Base-by-base conservation (phyloP, 1,140 invertebrate species). In the Heliothis virescens region DNA sequence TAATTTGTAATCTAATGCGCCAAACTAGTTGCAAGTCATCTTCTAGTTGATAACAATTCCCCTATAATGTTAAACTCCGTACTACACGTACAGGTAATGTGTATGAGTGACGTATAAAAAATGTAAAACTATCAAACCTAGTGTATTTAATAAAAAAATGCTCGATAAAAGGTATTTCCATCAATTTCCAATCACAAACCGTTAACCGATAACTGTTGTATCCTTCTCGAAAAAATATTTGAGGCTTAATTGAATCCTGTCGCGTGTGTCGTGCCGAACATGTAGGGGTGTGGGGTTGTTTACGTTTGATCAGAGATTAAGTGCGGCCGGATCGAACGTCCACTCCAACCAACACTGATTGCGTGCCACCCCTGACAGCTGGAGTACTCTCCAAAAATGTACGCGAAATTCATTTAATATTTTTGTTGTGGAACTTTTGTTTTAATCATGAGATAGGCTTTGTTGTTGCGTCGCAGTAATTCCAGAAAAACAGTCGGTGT, bases 291-390 rank as follows among this genome's bases (percentile, higher is more conserved):
- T 67, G 41, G 29, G 21, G 16, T 73, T 81, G 75, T 81, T 81
- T 81, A 72, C 29, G 74, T 81, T 78, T 67, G 80, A 78, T 78
- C 76, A 81, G 67, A 79, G 67, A 81, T 81, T 78, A 81, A 77
- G 75, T 65, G 59, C 65, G 74, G 34, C 75, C 52, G 67, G 65
- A 77, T 62, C 74, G 67, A 59, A 13, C 52, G n/a, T n/a, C 72
- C 80, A 77, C 74, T 78, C 55, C 57, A 71, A 26, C 60, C 53
- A 52, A 34, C 72, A 75, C 18, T 75, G 60, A 76, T 76, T 76
- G 74, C 21, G 60, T 75, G 47, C 73, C 67, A 71, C 13, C 67
- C 47, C 48, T 71, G 47, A 71, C 67, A 9, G 18, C 4, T 71
- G 12, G 48, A 71, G 48, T 21, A 53, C 47, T 18, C 67, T 71